These are phyloP conservation scores for Latheticus oryzae DNA, from an alignment of 2,888 invertebrate species.

Conservation along the genomic window DNA sequence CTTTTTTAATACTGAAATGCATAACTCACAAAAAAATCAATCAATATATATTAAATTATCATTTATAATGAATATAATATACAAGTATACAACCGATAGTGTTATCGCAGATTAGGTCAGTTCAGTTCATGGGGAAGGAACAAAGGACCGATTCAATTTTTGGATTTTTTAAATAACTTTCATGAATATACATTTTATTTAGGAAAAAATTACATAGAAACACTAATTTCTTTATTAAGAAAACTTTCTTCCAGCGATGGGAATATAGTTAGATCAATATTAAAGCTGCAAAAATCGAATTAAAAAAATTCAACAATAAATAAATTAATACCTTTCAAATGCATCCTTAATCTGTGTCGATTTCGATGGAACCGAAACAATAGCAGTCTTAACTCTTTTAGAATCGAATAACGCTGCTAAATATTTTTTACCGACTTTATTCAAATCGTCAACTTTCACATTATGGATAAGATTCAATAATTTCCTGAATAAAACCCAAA, in stretches of 20 bases:
- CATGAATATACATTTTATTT: too few relatives aligned
- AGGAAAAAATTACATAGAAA: too few relatives aligned
- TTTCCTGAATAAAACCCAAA: constrained; percentile 66
- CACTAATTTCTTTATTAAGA: too few relatives aligned
- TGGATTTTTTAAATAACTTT: too few relatives aligned
- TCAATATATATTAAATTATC: too few relatives aligned
- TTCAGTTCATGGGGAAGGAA: too few relatives aligned
- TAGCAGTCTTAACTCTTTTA: constrained; percentile 71
- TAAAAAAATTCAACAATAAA: constrained; percentile 15
- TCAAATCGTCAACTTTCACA: constrained; percentile 74
- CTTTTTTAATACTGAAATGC: too few relatives aligned
- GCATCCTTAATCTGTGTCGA: constrained; percentile 74
- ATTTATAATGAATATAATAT: too few relatives aligned
- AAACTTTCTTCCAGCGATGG: constrained; percentile 44
- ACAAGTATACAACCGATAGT: too few relatives aligned
- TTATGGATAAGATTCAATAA: constrained; percentile 74
- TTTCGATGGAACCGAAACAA: constrained; percentile 84
- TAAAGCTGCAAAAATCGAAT: constrained; percentile 35
- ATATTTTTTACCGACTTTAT: constrained; percentile 78
- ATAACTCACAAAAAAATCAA: too few relatives aligned
- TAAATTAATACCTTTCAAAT: constrained; percentile 71
- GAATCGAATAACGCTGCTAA: constrained; percentile 76
- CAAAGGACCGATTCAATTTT: too few relatives aligned
- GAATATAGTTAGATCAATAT: constrained; percentile 41
- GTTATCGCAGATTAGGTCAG: too few relatives aligned